Evolutionary conservation across 2,797 vertebrate species (phyloP), one percentile per base, ranked within the genome.

Genomic region (Salarias fasciatus): DNA sequence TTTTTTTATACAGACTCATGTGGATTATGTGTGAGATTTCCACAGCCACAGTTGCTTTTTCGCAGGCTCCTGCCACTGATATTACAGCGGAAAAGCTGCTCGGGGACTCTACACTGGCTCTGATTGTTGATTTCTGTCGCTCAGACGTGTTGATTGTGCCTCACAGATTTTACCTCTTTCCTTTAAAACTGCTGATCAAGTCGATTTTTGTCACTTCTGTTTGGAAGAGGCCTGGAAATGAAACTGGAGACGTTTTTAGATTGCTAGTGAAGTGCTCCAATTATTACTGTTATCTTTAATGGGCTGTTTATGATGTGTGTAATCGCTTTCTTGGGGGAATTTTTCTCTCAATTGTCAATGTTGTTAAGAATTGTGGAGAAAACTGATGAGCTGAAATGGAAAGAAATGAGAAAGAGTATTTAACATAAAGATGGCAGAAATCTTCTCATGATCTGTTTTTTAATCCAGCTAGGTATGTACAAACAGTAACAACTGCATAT

Each of bases 81-180:
- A 11, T 5, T 49, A 10, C 38, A 14, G 12, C 37, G 12, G 47
- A 28, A 4, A 10, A n/a, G 42, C 42, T 18, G 38, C 38, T 5
- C n/a, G n/a, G n/a, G n/a, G 7, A 13, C 5, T 40, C 40, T n/a
- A n/a, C n/a, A n/a, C 31, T 41, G 3, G 46, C 12, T 9, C 5
- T 6, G 6, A 11, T 15, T 43, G 8, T 5, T 46, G 14, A 53
- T 14, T 1, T 29, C 8, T 31, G 31, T 12, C 18, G 5, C 1
- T 33, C 8, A 12, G 24, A 70, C 41, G 54, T 60, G 57, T 79
- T 51, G 45, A 64, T 67, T 47, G 52, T 63, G 4, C 61, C 57
- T 61, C 37, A 41, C 33, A 42, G 4, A 8, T 14, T 5, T 31
- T 33, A 48, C 30, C 35, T 53, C 45, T 59, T 13, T 33, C 15